Conservation (phyloP, 2,113 vertebrate species). For the Eleginops maclovinus region DNA sequence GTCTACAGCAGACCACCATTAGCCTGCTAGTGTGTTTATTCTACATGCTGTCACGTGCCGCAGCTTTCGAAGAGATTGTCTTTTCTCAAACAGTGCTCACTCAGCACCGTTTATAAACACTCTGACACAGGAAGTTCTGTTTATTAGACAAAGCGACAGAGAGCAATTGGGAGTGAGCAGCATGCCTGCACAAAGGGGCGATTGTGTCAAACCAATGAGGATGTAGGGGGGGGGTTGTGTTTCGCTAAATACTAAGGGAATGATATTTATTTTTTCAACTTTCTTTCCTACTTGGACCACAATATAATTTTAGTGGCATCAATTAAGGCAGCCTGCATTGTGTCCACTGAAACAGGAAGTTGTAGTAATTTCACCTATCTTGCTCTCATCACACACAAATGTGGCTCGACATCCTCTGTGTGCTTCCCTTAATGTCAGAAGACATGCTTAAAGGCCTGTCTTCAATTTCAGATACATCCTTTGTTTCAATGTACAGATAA, state of each 20-base stretch:
- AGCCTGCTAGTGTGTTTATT: conserved; percentile 58
- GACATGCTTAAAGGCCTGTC: neutral
- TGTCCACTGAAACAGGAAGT: conserved; percentile 66
- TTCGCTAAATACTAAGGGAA: conserved; percentile 22
- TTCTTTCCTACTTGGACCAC: neutral
- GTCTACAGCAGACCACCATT: conserved; percentile 39
- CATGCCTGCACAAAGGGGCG: conserved; percentile 43
- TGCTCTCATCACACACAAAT: conserved; percentile 30
- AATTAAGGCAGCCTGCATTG: conserved; percentile 31
- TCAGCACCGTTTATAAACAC: conserved; percentile 78
- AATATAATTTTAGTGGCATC: neutral
- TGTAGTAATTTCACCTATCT: conserved; percentile 68
- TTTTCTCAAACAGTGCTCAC: conserved; percentile 70
- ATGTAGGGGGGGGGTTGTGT: conserved; percentile 24
- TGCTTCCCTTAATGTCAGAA: conserved; percentile 3
- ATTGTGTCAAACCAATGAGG: conserved; percentile 51
- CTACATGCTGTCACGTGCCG: conserved; percentile 49
- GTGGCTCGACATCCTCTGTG: conserved; percentile 1
- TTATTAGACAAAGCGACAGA: conserved; percentile 78
- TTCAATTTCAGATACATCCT: conserved; percentile 28
- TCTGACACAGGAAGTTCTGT: conserved; percentile 80
- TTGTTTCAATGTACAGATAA: conserved; percentile 44
- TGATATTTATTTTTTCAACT: neutral
- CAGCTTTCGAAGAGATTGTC: conserved; percentile 60
- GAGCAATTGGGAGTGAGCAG: conserved; percentile 66